Conservation (phyloP, 2,113 vertebrate species). For the Enhydra lutris region DNA sequence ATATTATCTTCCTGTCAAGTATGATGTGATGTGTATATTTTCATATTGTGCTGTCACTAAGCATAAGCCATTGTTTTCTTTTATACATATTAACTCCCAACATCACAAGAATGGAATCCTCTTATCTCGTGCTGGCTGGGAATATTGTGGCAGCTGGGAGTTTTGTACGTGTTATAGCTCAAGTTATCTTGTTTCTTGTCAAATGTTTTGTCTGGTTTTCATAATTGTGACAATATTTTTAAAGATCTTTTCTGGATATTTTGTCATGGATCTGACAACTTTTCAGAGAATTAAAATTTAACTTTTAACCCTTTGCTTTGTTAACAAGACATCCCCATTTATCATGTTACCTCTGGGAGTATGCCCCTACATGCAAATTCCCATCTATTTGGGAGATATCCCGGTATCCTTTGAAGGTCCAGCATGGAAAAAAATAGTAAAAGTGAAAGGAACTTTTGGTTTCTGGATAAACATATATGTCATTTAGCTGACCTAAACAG, state of each 20-base stretch:
- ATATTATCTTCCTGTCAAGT: not conserved
- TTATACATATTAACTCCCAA: not conserved
- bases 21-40: not conserved
- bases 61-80: conserved; percentile 24
- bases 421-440: not conserved
- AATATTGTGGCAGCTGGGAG: not conserved
- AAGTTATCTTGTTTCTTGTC: conserved; percentile 46
- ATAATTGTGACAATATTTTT: not conserved
- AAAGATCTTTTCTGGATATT: not conserved
- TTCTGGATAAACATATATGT: not conserved
- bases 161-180: not conserved
- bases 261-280: not conserved
- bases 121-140: conserved; percentile 41
- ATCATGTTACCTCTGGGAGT: not conserved
- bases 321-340: not conserved
- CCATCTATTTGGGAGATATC: not conserved
- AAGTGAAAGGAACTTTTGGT: not conserved
- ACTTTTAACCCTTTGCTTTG: not conserved
- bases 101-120: conserved; percentile 29
- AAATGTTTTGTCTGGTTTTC: conserved; percentile 45
- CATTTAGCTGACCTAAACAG: not conserved
- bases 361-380: not conserved
- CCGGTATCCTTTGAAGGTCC: not conserved
- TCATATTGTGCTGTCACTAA: not conserved
- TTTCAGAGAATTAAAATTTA: not conserved